Percentiles rank a stretch among this genome's conserved stretches.
Conservation (phyloP, 92 coral and sea anemone species). For the Porites cylindrica region DNA sequence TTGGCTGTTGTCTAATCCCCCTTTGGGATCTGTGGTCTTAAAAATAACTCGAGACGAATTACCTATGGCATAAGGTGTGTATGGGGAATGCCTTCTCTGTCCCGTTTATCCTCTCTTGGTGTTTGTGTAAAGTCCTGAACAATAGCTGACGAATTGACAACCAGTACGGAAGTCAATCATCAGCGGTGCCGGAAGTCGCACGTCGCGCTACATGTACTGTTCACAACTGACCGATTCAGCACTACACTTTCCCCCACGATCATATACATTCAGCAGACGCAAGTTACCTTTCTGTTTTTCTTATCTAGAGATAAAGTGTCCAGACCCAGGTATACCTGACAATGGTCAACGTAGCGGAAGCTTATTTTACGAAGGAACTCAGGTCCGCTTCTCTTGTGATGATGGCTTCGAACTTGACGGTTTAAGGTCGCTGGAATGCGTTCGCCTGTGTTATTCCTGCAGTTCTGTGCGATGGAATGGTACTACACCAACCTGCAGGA, state of each 20-base stretch:
- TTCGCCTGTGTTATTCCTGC: slow-evolving; percentile 12
- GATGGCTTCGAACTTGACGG: slow-evolving; percentile 86
- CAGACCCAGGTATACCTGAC: slow-evolving; percentile 64
- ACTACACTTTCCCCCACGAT: background rate
- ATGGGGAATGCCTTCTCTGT: no score
- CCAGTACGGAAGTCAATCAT: no score
- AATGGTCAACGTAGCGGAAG: slow-evolving; percentile 80
- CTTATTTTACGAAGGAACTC: slow-evolving; percentile 67
- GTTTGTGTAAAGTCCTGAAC: no score
- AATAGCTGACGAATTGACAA: no score
- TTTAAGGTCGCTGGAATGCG: slow-evolving; percentile 55
- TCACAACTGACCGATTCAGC: no score
- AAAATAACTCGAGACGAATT: no score
- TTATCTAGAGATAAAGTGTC: slow-evolving; percentile 64
- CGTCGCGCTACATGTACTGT: no score
- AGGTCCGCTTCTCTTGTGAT: slow-evolving; percentile 80
- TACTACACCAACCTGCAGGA: slow-evolving; percentile 65
- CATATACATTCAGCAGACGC: background rate
- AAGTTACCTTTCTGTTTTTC: background rate
- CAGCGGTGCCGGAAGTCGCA: no score
- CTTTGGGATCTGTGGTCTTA: no score
- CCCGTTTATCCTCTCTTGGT: no score
- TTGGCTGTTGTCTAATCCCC: no score
- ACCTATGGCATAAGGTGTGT: no score
- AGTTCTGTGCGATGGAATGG: slow-evolving; percentile 78